Base-by-base conservation (phyloP, 2,797 vertebrate species). In the Pangasius sanitwongsei region DNA sequence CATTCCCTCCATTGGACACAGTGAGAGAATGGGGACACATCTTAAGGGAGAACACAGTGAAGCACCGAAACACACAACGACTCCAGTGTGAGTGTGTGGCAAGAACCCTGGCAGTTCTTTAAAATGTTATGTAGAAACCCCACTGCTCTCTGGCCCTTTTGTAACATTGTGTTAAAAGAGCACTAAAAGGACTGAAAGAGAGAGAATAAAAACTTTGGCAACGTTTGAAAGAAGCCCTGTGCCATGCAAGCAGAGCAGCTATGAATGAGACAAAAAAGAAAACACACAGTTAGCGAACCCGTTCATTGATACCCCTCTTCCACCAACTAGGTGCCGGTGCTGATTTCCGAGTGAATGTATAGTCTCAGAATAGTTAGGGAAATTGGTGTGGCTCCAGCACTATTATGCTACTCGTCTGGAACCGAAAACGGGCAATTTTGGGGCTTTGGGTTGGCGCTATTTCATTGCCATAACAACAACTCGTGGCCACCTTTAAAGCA, bases 191-290 rank as follows among this genome's bases (percentile, higher is more conserved):
- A 44, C 4, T 61, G 59, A 70, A 70, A 57, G 53, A 55, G 69
- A 87, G 63, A 88, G 85, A 89, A 87, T 1, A 70, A 91, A 94
- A 94, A 93, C 94, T 96, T 96, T 96, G 95, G 96, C 95, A 96
- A 95, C 90, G 91, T 89, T 92, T 90, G 91, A 93, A 80, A 57
- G 80, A 50, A 72, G 41, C 91, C 92, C 92, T 91, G 87, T 75
- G 92, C 88, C 92, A 93, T 92, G 94, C 93, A 92, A 92, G 89
- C 44, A 65, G 92, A 93, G 93, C 93, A 91, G 34, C 89, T 89
- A 61, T 37, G 85, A 89, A 91, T 84, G 23, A 86, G 88, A 88
- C 85, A 69, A 84, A 48, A 25, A 55, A n/a, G 4, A 85, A 89
- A 88, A 91, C 86, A 89, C 75, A 92, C 41, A 80, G 74, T 34